Percentiles rank a stretch among this genome's conserved stretches.
phyloP scores from a whole-genome alignment of 2,113 vertebrate genomes.

The Chaetura pelagica region DNA sequence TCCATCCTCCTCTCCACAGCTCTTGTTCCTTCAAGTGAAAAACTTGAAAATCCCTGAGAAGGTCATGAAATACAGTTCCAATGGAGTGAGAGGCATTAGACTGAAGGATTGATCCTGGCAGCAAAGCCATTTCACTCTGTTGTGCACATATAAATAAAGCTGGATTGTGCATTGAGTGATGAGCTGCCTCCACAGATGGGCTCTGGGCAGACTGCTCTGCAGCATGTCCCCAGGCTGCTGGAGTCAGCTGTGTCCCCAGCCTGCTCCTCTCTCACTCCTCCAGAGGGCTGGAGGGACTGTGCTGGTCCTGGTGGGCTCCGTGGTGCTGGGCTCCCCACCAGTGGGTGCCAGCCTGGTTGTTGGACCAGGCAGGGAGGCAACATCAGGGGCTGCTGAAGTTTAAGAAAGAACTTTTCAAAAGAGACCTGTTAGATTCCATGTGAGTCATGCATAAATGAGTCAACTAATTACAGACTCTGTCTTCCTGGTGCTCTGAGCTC shows the following conservation, averaged over 20 bases:
- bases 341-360: accelerated
- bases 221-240: accelerated
- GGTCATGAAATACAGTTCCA: slow-evolving; percentile 66
- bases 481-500: not conserved
- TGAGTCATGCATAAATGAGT: not conserved
- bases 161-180: slow-evolving; percentile 41
- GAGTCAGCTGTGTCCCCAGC: not conserved
- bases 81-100: slow-evolving; percentile 67
- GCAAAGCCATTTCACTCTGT: slow-evolving; percentile 73
- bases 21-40: slow-evolving; percentile 53
- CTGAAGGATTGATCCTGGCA: slow-evolving; percentile 73
- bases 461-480: not conserved
- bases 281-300: not conserved
- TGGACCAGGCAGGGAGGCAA: not conserved
- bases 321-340: no score
- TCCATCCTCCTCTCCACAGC: not conserved
- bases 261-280: not conserved
- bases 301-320: no score
- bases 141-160: slow-evolving; percentile 66
- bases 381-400: not conserved
- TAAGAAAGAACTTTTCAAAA: not conserved
- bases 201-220: not conserved
- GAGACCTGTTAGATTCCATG: not conserved
- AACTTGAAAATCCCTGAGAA: slow-evolving; percentile 44
- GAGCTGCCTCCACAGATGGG: not conserved